Evolutionary conservation across 2,797 vertebrate genomes (phyloP), one percentile per base, ranked within the genome.

Genomic region (Cossypha caffra): DNA sequence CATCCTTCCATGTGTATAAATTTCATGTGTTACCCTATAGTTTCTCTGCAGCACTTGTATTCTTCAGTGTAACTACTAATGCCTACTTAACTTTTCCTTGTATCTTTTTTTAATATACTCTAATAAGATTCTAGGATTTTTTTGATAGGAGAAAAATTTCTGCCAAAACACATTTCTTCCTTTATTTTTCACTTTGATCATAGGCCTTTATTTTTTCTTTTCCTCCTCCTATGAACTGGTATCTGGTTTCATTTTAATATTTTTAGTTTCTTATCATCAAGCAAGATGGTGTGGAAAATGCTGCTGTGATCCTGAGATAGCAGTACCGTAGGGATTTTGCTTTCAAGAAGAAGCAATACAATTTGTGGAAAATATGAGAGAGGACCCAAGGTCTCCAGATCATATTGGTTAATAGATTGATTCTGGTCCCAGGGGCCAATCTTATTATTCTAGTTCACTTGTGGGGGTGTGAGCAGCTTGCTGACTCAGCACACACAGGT

Each of bases 401-500:
- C 37, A 58, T 91, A 88, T 85, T 89, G 63, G 69, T 75, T 97
- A 95, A 95, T 94, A 94, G 88, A 96, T 95, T 84, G 93, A 95
- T 96, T 95, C 89, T 95, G 86, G 87, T 92, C 79, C 57, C 54
- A 71, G 80, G 64, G 84, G 77, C 78, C 51, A 80, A 48, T 91
- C 82, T 90, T 90, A 88, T 82, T 92, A 88, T 81, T 88, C 63
- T 58, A 24, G 57, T 38, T 93, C 20, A 9, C 71, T 73, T 4
- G 3, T 17, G 45, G 28, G 26, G 8, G 5, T 15, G 29, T 24
- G 72, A 78, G 58, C 66, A 75, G 40, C 63, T 40, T 85, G 88
- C 86, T 93, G 96, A 93, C 75, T 91, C 92, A 57, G 79, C 64
- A 50, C 29, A n/a, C 33, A 9, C 6, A 66, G 89, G 42, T 50